phyloP scores from a whole-genome alignment of 2,888 invertebrate genomes.

The Bugula neritina region DNA sequence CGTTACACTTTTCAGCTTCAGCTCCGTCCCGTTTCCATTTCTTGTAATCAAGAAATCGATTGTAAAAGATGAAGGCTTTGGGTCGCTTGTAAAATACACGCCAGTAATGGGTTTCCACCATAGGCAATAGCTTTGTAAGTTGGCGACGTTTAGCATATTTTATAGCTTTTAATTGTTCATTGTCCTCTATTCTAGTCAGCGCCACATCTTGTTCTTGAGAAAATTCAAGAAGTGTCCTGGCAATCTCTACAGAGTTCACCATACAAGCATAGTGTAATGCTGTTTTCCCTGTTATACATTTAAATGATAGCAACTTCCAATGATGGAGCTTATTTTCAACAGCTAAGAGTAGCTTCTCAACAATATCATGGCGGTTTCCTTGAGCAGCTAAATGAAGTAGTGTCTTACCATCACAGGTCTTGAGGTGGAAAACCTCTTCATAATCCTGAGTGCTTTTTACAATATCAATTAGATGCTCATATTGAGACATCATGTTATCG shows the following conservation, averaged over 20 bases:
- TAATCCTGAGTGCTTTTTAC: not conserved
- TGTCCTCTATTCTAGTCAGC: not conserved
- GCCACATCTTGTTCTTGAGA: not conserved
- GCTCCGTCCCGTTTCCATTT: not conserved
- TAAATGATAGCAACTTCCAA: not conserved
- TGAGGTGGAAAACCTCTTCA: not conserved
- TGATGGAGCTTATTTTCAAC: not conserved
- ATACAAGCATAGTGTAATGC: slow-evolving; percentile 11
- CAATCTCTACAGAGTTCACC: not conserved
- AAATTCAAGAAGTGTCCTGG: not conserved
- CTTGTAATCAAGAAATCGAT: not conserved
- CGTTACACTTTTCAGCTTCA: slow-evolving; percentile 1
- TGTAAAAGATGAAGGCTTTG: slow-evolving; percentile 3
- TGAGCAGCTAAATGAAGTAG: slow-evolving; percentile 4
- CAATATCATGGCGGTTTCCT: not conserved
- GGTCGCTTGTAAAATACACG: not conserved
- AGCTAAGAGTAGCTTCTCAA: not conserved
- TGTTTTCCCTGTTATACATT: not conserved
- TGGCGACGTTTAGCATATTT: not conserved
- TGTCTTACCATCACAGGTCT: not conserved
- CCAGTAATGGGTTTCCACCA: slow-evolving; percentile 14
- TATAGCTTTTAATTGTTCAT: not conserved
- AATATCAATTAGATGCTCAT: not conserved
- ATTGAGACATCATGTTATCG: not conserved
- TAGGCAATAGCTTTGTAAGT: not conserved